Percentiles rank a stretch among this genome's conserved stretches.
Conservation (phyloP, 2,797 vertebrate genomes). For the Fundulus diaphanus region DNA sequence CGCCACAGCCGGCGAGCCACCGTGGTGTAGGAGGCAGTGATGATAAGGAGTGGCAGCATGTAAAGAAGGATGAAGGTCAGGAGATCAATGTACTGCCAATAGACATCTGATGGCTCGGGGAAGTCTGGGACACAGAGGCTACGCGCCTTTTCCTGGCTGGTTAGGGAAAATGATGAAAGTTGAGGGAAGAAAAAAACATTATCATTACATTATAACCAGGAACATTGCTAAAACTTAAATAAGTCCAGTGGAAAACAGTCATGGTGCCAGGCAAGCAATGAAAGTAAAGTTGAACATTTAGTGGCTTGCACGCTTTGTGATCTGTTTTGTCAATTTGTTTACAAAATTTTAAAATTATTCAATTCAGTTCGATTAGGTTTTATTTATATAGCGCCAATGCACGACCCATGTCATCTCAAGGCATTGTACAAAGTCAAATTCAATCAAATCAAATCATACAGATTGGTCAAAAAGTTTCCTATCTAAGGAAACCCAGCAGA, state of each 20-base stretch:
- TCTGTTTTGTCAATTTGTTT: no score
- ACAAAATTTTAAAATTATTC: no score
- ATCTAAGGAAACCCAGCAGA: no score
- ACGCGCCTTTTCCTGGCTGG: conserved; percentile 85
- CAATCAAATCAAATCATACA: no score
- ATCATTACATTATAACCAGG: background rate
- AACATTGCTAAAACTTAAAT: background rate
- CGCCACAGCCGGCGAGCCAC: conserved; percentile 91
- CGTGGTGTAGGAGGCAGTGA: conserved; percentile 86
- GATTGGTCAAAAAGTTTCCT: no score
- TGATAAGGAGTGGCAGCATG: conserved; percentile 90
- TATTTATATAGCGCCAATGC: no score
- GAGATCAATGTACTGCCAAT: conserved; percentile 93
- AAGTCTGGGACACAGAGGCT: conserved; percentile 92
- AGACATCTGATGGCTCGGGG: conserved; percentile 91
- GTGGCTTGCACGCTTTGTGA: background rate
- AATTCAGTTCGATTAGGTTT: no score
- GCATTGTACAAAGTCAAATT: no score
- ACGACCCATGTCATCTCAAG: no score
- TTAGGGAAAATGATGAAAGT: background rate
- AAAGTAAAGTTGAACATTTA: background rate
- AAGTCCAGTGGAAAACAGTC: background rate
- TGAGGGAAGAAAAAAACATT: background rate
- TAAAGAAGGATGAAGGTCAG: conserved; percentile 92
- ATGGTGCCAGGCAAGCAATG: background rate